Base-by-base conservation (phyloP, 2,113 vertebrate species). In the Mastomys natalensis region DNA sequence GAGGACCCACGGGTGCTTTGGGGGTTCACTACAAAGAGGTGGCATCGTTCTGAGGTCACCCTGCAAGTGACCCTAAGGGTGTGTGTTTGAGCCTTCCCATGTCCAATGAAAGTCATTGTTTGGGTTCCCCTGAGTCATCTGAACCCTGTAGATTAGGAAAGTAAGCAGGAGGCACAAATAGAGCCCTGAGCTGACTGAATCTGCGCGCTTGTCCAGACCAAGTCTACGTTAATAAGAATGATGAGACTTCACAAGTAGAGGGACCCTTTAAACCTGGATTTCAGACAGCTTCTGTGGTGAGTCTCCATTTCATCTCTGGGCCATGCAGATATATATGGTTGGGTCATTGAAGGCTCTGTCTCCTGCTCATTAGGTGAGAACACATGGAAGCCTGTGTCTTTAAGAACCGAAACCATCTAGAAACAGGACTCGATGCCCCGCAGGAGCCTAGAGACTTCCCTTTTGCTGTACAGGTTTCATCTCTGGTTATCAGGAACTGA, bases 371-470 rank as follows among this genome's bases (percentile, higher is more conserved):
- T 97, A 97, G 98, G 95, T 97, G 96, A 98, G 98, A 97, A 98
- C 98, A 98, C 97, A 98, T 96, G 97, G 98, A 98, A 98, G 98
- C 93, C 88, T 97, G 68, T 95, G 96, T 97, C 98, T 98, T 97
- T 98, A 98, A 98, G 98, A 98, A 98, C 97, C 96, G 98, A 98
- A 98, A 96, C 96, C 84, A 22, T 93, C 97, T 98, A 98, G 98
- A 98, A 98, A 98, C 98, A 98, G 98, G 98, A 98, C 98, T 98
- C 98, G 98, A 98, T 98, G 98, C 98, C 97, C 94, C 95, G 97
- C 68, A 97, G 98, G 97, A 98, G 88, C 91, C 81, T 80, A 97
- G 95, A 96, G 98, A 98, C 98, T 98, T 98, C 98, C 98, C 96
- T 98, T 98, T 98, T 98, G 96, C 96, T 98, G 93, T 97, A 97